phyloP scores from a whole-genome alignment of 2,797 vertebrate species.

The Intellagama lesueurii region DNA sequence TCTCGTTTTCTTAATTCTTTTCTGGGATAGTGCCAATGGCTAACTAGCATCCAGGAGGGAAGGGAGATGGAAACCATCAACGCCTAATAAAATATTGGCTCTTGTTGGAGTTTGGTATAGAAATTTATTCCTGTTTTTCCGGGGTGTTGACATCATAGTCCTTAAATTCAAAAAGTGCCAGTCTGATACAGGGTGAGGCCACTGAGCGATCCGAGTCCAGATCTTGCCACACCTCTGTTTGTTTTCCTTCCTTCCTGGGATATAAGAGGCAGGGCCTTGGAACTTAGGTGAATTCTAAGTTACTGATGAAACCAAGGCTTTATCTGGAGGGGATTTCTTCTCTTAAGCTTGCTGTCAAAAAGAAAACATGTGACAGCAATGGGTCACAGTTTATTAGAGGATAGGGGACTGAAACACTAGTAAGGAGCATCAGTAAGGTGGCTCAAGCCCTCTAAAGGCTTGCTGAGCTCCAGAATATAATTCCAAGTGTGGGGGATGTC shows the following conservation, averaged over 20 bases:
- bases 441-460: background rate
- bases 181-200: background rate
- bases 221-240: rapidly evolving
- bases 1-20: background rate
- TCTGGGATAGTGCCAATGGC: background rate
- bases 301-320: slow-evolving; percentile 57
- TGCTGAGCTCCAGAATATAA: background rate
- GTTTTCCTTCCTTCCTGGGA: slow-evolving; percentile 34
- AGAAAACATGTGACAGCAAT: slow-evolving; percentile 27
- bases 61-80: background rate
- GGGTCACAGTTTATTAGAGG: background rate
- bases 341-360: slow-evolving; percentile 41
- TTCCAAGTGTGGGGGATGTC: background rate
- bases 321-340: slow-evolving; percentile 41
- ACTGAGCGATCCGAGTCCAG: background rate
- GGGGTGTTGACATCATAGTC: background rate
- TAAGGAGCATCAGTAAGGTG: background rate
- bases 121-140: background rate
- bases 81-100: background rate
- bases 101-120: background rate
- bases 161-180: background rate
- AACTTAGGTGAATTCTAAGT: slow-evolving; percentile 65
- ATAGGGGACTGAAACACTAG: background rate
- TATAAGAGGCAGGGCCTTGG: slow-evolving; percentile 31
- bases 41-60: background rate